A percentile compares a stretch with the other conserved stretches of the same genome.
Evolutionary conservation across 1,140 invertebrate species (phyloP).

Genomic region (Drosophila melanogaster): DNA sequence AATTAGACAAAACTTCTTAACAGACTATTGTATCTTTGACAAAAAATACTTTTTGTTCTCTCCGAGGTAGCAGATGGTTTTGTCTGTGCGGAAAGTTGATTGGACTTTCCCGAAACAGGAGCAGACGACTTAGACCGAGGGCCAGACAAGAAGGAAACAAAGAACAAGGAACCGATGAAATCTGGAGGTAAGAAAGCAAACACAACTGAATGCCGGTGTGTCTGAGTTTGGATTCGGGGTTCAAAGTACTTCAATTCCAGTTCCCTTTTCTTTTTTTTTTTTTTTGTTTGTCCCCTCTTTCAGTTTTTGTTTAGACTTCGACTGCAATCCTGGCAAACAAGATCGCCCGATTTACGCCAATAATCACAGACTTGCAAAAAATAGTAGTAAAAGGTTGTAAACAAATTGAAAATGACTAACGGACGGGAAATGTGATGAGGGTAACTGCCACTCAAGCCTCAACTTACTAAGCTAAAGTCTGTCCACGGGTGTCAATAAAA

Average conservation of each 20-base stretch:
- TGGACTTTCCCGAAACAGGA: constrained; percentile 32
- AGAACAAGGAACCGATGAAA: constrained; percentile 20
- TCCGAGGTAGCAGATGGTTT: constrained; percentile 6
- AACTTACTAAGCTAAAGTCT: constrained; percentile 23
- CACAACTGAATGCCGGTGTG: constrained; percentile 1
- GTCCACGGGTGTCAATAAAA: constrained; percentile 38
- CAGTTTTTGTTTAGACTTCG: constrained; percentile 11
- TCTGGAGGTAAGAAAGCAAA: constrained; percentile 8
- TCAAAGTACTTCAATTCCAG: constrained; percentile 7
- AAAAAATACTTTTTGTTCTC: neutral
- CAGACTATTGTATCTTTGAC: neutral
- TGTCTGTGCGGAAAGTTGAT: constrained; percentile 25
- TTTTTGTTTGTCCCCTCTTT: neutral
- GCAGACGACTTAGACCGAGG: constrained; percentile 14
- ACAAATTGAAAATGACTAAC: constrained; percentile 13
- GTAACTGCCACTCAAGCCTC: constrained; percentile 21
- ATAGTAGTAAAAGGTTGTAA: constrained; percentile 9
- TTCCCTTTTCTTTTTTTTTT: no score
- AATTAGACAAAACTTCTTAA: neutral
- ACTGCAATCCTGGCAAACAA: neutral
- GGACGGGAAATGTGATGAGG: constrained; percentile 23
- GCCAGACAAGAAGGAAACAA: constrained; percentile 29
- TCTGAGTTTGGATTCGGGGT: constrained; percentile 2
- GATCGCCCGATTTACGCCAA: neutral
- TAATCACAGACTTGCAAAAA: neutral